These are phyloP conservation scores for Chaetops frenatus DNA, from an alignment of 2,113 vertebrate species.

Conservation along the genomic window DNA sequence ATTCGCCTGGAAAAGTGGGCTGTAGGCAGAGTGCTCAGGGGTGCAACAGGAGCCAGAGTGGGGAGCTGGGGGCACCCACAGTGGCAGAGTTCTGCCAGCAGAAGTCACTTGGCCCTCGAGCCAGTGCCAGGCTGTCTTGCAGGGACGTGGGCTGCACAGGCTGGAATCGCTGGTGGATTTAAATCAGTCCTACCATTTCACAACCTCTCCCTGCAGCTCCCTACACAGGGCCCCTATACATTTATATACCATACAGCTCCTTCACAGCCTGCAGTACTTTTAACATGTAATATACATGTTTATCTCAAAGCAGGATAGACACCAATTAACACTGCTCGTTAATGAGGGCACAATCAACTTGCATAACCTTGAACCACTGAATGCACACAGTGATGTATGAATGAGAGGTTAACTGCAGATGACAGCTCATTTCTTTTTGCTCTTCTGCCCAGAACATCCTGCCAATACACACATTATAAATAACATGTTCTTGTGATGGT, in stretches of 20 bases:
- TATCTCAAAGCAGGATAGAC: neutral
- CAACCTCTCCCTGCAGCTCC: neutral
- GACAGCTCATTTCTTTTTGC: conserved; percentile 49
- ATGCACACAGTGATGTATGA: neutral
- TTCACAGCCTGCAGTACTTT: neutral
- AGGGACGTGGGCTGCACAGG: neutral
- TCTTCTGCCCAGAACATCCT: conserved; percentile 19
- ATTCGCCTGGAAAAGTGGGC: neutral
- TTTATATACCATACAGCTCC: neutral
- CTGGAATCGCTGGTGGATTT: neutral
- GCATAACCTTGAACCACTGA: neutral
- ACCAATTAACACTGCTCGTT: conserved; percentile 24
- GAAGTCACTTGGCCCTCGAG: rapidly evolving
- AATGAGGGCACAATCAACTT: conserved; percentile 40
- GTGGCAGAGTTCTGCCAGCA: neutral
- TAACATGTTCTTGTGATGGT: neutral
- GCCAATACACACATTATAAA: neutral
- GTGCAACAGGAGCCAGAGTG: rapidly evolving
- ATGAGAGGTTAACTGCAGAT: conserved; percentile 32
- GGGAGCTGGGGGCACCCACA: rapidly evolving
- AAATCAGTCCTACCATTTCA: neutral
- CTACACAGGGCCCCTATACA: neutral
- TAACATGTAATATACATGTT: neutral
- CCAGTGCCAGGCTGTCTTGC: neutral
- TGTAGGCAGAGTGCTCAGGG: neutral